Evolutionary conservation across 2,113 vertebrate species (phyloP), one percentile per base, ranked within the genome.

Genomic region (Anser brachyrhynchus): DNA sequence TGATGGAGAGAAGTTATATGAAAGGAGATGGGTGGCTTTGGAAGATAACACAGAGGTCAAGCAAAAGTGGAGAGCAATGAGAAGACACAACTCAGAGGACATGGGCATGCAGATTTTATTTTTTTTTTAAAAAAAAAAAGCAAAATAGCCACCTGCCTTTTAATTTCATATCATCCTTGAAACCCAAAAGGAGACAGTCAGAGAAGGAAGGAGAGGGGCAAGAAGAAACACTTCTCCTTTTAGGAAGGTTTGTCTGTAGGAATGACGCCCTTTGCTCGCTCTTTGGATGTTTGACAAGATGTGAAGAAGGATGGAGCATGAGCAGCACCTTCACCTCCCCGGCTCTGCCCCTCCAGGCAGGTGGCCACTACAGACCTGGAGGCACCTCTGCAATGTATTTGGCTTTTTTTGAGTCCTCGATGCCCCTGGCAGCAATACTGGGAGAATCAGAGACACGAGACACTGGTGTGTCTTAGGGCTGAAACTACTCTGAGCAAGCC

Each of bases 201-300:
- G 61, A 7, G 28, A 72, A 85, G 23, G 41, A 84, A 93, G n/a
- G 43, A 94, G 70, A 89, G 93, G 79, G 33, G 37, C 37, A 94
- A 81, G 74, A 82, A 65, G 62, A 86, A 89, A 70, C n/a, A 71
- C 16, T 84, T 96, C 75, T 92, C 72, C 74, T 85, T 91, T 23
- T 46, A 70, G 43, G 39, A 77, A 76, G 33, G 23, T 44, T 94
- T 96, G 94, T 92, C 96, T 95, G 81, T 87, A 80, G 55, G 29
- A 90, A 22, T n/a, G 72, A 73, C 77, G 95, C 93, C 89, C 94
- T 96, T 90, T 6, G 14, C 52, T 83, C 90, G 52, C 89, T 96
- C 94, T 95, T 97, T 84, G 80, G 86, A 16, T 13, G 19, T 96
- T 96, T 97, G 96, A 96, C 96, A 97, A 97, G 91, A 10, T 31